Conservation (phyloP, 2,888 invertebrate genomes). For the Hedychridium roseum region DNA sequence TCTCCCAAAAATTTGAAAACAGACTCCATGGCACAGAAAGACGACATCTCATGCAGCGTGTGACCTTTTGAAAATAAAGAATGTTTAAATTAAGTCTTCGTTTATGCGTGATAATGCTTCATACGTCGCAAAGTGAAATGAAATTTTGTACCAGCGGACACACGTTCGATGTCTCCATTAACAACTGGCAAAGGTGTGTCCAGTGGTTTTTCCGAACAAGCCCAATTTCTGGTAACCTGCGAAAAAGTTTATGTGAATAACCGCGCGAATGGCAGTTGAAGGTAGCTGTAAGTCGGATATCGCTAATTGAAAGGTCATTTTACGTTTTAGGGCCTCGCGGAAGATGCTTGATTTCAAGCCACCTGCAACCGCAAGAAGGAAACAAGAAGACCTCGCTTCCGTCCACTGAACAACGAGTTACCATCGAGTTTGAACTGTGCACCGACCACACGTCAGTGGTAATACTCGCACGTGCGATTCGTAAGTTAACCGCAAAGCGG, state of each 20-base stretch:
- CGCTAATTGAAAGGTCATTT: too few relatives aligned
- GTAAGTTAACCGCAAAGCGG: conserved; percentile 36
- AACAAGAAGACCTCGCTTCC: conserved; percentile 44
- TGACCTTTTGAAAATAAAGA: conserved; percentile 67
- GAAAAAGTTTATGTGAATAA: too few relatives aligned
- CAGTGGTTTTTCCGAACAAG: conserved; percentile 67
- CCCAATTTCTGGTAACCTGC: conserved; percentile 72
- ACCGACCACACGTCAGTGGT: too few relatives aligned
- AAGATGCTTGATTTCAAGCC: conserved; percentile 25
- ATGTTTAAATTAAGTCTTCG: too few relatives aligned
- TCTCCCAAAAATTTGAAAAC: conserved; percentile 72
- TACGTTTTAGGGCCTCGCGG: conserved; percentile 21
- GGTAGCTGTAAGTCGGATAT: too few relatives aligned
- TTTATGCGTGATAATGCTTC: too few relatives aligned
- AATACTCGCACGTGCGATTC: conserved; percentile 29
- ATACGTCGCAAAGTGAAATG: too few relatives aligned
- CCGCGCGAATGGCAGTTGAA: too few relatives aligned
- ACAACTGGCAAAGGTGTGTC: conserved; percentile 66
- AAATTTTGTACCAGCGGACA: conserved; percentile 73
- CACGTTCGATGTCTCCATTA: conserved; percentile 67
- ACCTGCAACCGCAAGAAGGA: conserved; percentile 48
- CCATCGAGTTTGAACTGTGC: too few relatives aligned
- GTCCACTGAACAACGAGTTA: too few relatives aligned
- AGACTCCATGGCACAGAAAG: conserved; percentile 71
- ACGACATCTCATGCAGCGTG: conserved; percentile 76